Base-by-base conservation (phyloP, 2,888 invertebrate species). In the Eupelmus urozonus region DNA sequence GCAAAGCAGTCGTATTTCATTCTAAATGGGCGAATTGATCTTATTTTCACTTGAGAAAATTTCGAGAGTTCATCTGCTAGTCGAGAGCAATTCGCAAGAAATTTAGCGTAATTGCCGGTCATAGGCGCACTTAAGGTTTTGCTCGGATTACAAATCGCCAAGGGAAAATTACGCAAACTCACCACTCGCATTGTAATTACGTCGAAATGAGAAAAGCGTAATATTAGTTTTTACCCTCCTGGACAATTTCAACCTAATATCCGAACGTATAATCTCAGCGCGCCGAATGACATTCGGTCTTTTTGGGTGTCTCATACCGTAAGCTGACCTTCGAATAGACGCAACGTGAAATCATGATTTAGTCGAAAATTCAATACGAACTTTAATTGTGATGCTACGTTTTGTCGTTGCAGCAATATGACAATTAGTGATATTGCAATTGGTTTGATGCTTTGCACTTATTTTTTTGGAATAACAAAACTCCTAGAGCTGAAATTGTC, bases 121-220 rank as follows among this genome's bases (percentile, higher is more conserved):
- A 62, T 72, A 62, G 77, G 62, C 59, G n/a, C 42, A 70, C 27
- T 74, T 42, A 67, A 34, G 59, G 51, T 60, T 60, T 34, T 53
- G 60, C 78, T 71, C 42, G 53, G 45, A 65, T 71, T 79, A 59
- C 45, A 53, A 71, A 45, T 79, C n/a, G 59, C 51, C 60, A 20
- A 60, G 57, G 59, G 25, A 55, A 71, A 75, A 79, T 75, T 62
- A 45, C 73, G 40, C 40, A 63, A 73, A 74, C 57, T 65, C 60
- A 57, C 49, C 27, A 49, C 34, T 73, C 34, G 51, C 60, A 75
- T 78, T 53, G 65, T 70, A 78, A 78, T 71, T 71, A 79, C 60
- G 40, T 29, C 45, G 45, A 79, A 75, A 75, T 75, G 71, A 79
- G 75, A 71, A 79, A 79, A 79, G 63, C 71, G 55, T 79, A 75